Base-by-base conservation (phyloP, 2,113 vertebrate species). In the Malurus melanocephalus region DNA sequence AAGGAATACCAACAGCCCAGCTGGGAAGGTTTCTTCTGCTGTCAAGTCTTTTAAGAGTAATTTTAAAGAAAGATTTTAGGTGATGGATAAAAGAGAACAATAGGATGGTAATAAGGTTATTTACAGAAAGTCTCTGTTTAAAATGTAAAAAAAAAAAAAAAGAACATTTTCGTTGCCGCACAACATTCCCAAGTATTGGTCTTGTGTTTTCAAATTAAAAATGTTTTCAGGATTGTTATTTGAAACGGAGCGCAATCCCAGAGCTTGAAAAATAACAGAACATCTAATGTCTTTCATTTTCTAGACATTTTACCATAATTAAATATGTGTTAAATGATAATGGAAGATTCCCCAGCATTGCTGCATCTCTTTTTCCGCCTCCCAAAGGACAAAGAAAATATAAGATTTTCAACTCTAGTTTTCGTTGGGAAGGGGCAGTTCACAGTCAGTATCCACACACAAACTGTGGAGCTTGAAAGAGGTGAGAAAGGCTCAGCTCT, bases 391-490 rank as follows among this genome's bases (percentile, higher is more conserved):
- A 69, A 33, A 1, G 5, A 13, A 80, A 78, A 52, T 49, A 22
- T 0, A 8, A 8, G 5, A 11, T 46, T 8, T 23, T 21, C 10
- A 78, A 12, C 19, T 66, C 28, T 1, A 13, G 3, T 6, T 69
- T 73, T n/a, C 14, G n/a, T 43, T 23, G 23, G n/a, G 64, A 30
- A 59, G 43, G n/a, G 53, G 27, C 1, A 53, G 19, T 42, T 49
- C 16, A 4, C 45, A 32, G 17, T 33, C 49, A 66, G 32, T 13
- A 45, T 9, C 43, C 18, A 9, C 10, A 20, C 2, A 32, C 0
- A 0, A 46, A n/a, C 52, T 15, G 16, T 3, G n/a, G 24, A 42
- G 40, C 42, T 15, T 0, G 6, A 59, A 19, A 45, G 12, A 6
- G n/a, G 22, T 14, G 22, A 4, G 2, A 33, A 64, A 56, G 32